phyloP scores from a whole-genome alignment of 2,797 vertebrate species.

The Nothura maculosa region DNA sequence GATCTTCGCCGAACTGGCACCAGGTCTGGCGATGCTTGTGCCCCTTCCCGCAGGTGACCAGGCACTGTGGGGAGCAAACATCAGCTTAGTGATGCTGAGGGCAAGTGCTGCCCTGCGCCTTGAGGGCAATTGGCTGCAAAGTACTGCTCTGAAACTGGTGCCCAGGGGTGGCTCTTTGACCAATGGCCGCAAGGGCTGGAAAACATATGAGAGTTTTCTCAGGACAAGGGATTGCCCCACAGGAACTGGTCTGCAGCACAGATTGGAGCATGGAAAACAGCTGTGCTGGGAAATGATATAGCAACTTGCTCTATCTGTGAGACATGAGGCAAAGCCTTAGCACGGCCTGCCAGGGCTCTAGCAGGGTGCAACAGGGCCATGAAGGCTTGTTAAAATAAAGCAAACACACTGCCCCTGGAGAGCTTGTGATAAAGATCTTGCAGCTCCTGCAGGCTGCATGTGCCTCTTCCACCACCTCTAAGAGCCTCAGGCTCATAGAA shows the following conservation, averaged over 20 bases:
- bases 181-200: fast-evolving
- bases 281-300: neutral
- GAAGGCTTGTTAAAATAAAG: neutral
- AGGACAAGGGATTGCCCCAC: neutral
- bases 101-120: fast-evolving
- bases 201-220: neutral
- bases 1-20: conserved; percentile 97
- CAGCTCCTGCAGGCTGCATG: fast-evolving
- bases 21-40: conserved; percentile 95
- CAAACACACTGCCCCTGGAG: neutral
- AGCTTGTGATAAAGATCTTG: neutral
- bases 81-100: fast-evolving
- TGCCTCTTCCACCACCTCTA: fast-evolving
- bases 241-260: neutral
- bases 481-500: fast-evolving
- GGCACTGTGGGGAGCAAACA: conserved; percentile 84
- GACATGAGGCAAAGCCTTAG: fast-evolving
- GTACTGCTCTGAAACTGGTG: neutral
- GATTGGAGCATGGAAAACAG: neutral
- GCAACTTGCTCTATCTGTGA: neutral
- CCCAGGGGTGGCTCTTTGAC: neutral
- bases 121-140: neutral
- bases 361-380: neutral
- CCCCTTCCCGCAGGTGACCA: conserved; percentile 97
- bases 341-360: neutral